Percentiles rank a stretch among this genome's conserved stretches.
These are phyloP conservation scores for Australoheros scitulus DNA, from an alignment of 2,113 vertebrate species.

Conservation along the genomic window DNA sequence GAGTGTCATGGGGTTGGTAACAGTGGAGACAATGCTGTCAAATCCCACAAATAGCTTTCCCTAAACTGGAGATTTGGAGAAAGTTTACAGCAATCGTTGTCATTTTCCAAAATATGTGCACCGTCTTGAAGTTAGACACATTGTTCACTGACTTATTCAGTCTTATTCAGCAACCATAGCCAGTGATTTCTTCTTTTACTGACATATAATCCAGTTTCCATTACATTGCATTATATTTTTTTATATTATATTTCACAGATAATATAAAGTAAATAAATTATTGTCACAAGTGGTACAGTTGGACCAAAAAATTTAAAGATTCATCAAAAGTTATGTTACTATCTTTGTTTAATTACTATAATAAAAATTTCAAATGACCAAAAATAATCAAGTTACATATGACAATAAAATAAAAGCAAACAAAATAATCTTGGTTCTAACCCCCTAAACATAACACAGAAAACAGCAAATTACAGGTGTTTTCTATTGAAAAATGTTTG, in stretches of 20 bases:
- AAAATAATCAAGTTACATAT: no score
- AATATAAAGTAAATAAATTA: neutral
- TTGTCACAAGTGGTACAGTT: neutral
- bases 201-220: neutral
- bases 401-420: neutral
- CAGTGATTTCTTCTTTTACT: neutral
- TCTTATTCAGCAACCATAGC: neutral
- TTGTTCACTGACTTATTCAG: neutral
- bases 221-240: neutral
- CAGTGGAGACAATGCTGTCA: constrained; percentile 57
- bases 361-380: no score
- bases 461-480: neutral
- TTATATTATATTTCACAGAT: neutral
- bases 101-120: neutral
- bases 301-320: neutral
- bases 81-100: neutral
- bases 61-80: neutral
- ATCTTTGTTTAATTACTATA: neutral
- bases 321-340: neutral
- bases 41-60: constrained; percentile 38
- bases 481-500: neutral
- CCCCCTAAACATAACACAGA: neutral
- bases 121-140: neutral
- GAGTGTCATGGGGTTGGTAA: constrained; percentile 44
- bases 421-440: no score